Evolutionary conservation across 2,113 vertebrate genomes (phyloP).

Genomic region (Pseudorhombus dupliciocellatus): DNA sequence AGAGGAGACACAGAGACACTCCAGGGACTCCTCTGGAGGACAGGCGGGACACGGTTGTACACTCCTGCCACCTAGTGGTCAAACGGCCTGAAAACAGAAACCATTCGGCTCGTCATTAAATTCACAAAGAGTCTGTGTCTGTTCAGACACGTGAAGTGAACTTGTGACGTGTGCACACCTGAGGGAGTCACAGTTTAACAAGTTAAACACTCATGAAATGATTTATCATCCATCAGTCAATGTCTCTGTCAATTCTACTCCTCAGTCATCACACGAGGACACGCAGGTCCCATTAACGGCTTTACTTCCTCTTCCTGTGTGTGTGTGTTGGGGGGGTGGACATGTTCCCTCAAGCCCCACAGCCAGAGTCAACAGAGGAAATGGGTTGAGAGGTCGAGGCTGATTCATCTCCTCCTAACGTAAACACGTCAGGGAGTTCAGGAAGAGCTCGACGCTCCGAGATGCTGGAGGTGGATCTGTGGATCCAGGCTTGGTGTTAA

Average conservation of each 20-base stretch:
- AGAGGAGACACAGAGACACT: neutral
- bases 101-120: no score
- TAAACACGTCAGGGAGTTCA: slow-evolving; percentile 55
- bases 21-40: neutral
- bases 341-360: slow-evolving; percentile 25
- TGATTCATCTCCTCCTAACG: slow-evolving; percentile 54
- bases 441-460: slow-evolving; percentile 23
- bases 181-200: no score
- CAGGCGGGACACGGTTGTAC: neutral
- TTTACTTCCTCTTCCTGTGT: slow-evolving; percentile 33
- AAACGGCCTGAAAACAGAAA: neutral
- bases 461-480: slow-evolving; percentile 24
- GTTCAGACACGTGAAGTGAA: neutral
- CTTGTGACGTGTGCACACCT: neutral
- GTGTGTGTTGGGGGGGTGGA: neutral
- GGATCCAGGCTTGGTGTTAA: slow-evolving; percentile 37
- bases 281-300: slow-evolving; percentile 3
- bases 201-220: no score
- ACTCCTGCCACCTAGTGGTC: slow-evolving; percentile 51
- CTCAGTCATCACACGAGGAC: neutral
- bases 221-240: no score
- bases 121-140: no score
- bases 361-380: slow-evolving; percentile 56
- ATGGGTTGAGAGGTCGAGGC: slow-evolving; percentile 55
- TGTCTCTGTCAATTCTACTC: neutral